Evolutionary conservation across 2,113 vertebrate genomes (phyloP).

Genomic region (Ageneiosus marmoratus): DNA sequence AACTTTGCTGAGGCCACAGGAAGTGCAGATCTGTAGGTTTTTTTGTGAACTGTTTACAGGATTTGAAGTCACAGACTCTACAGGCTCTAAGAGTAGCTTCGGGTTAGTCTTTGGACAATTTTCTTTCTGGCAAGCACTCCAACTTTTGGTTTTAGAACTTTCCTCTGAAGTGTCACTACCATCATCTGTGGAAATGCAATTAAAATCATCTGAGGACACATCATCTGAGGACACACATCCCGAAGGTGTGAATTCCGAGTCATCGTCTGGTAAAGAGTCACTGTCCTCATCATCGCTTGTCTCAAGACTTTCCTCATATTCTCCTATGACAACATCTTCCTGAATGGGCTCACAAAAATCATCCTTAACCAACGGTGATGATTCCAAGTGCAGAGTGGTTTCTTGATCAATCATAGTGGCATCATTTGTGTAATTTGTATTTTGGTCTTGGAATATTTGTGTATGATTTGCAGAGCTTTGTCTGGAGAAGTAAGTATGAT

Average conservation of each 20-base stretch:
- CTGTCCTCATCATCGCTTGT: background rate
- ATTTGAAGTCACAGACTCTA: background rate
- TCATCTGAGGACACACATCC: slow-evolving; percentile 25
- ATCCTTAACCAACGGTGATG: background rate
- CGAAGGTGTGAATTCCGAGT: background rate
- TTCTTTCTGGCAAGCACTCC: background rate
- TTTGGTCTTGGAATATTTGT: background rate
- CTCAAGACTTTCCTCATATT: slow-evolving; percentile 17
- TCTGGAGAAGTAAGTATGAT: slow-evolving; percentile 13
- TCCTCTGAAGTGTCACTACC: slow-evolving; percentile 46
- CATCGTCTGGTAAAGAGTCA: slow-evolving; percentile 9
- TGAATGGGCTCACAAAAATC: slow-evolving; percentile 13
- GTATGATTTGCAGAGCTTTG: background rate
- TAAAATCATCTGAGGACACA: slow-evolving; percentile 43
- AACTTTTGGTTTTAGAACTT: background rate
- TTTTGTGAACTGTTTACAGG: background rate
- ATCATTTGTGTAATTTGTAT: too few species aligned
- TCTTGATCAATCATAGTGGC: background rate
- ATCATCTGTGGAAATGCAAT: slow-evolving; percentile 44
- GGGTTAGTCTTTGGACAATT: background rate
- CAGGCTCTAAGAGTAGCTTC: background rate
- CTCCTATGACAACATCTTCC: slow-evolving; percentile 11
- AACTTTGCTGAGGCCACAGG: slow-evolving; percentile 63
- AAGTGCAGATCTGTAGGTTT: slow-evolving; percentile 45
- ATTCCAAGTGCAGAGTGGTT: background rate